phyloP scores from a whole-genome alignment of 2,113 vertebrate genomes.

The Gallinago jamesoni region DNA sequence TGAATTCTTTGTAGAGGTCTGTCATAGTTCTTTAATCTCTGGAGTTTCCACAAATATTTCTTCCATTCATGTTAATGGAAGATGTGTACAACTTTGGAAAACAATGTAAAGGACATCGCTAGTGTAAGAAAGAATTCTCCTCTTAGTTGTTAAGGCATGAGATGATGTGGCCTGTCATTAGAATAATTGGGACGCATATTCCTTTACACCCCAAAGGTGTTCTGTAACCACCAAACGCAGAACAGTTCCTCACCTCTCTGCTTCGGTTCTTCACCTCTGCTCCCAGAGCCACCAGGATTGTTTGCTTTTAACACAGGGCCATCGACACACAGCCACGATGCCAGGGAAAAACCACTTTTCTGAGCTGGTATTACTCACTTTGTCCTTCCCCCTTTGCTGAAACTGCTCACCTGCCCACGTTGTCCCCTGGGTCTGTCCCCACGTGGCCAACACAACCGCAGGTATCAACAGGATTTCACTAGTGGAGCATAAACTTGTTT shows the following conservation, averaged over 20 bases:
- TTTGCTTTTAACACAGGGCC: neutral
- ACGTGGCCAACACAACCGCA: neutral
- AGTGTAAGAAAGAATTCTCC: neutral
- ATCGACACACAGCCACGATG: neutral
- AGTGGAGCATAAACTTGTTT: neutral
- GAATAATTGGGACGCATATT: neutral
- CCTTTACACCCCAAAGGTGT: neutral
- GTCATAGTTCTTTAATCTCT: neutral
- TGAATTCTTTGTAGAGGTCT: neutral
- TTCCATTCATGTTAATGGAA: neutral
- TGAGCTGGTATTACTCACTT: neutral
- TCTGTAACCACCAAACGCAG: neutral
- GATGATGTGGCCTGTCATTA: accelerated
- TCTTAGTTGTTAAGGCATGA: neutral
- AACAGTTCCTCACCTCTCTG: neutral
- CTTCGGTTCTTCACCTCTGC: neutral
- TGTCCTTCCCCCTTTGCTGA: neutral
- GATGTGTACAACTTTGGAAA: neutral
- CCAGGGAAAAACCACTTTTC: neutral
- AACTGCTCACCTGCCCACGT: neutral
- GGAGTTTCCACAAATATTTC: neutral
- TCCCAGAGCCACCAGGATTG: neutral
- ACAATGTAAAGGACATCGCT: neutral
- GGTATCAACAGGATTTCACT: neutral
- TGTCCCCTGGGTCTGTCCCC: neutral